Conservation (phyloP, 2,113 vertebrate genomes). For the Phaethornis superciliosus region DNA sequence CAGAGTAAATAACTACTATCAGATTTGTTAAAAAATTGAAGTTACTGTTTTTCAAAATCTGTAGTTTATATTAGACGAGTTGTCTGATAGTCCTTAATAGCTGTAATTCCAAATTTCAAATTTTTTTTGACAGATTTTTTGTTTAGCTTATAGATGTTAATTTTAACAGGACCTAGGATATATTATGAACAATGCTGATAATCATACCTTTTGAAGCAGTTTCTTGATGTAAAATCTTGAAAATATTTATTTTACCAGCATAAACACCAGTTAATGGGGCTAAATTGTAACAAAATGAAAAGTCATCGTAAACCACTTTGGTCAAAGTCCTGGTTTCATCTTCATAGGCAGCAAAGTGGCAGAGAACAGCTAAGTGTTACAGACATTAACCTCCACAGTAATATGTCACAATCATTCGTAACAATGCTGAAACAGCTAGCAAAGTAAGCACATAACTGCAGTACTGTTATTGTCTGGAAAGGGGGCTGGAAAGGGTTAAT, state of each 20-base stretch:
- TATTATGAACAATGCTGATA: not conserved
- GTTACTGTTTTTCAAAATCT: not conserved
- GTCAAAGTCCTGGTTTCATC: not conserved
- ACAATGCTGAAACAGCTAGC: not conserved
- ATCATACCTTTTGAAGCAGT: not conserved
- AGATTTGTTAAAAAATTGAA: not conserved
- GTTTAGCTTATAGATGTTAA: not conserved
- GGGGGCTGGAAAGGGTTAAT: not conserved
- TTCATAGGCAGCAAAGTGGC: not conserved
- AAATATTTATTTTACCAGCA: not conserved
- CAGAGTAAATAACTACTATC: not conserved
- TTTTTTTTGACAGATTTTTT: not conserved
- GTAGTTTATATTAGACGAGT: not conserved
- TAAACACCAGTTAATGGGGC: not conserved
- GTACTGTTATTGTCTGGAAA: not conserved
- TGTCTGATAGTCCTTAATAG: not conserved
- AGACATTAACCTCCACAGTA: not conserved
- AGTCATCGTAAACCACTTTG: not conserved
- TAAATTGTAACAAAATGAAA: not conserved
- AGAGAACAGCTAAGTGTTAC: not conserved
- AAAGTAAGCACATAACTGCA: not conserved
- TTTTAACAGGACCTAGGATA: not conserved
- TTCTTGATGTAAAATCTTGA: not conserved
- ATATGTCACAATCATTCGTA: not conserved
- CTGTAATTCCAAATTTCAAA: not conserved